Evolutionary conservation across 1,140 invertebrate species (phyloP).

Genomic region (Calliphora vicina): DNA sequence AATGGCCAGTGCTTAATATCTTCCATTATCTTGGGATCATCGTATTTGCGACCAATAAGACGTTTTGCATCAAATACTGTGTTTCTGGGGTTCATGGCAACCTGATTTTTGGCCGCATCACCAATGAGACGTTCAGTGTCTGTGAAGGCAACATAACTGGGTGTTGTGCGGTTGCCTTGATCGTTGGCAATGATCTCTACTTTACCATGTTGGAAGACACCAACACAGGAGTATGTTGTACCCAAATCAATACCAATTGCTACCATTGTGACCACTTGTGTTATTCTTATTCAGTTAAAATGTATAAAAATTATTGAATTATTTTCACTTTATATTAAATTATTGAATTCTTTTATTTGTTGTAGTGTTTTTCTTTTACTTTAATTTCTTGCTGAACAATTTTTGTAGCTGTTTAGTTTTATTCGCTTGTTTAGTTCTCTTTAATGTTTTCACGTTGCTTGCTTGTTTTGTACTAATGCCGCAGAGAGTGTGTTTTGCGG

Average conservation of each 20-base stretch:
- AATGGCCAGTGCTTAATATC: constrained; percentile 83
- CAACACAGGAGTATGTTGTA: constrained; percentile 83
- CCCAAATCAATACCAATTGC: constrained; percentile 83
- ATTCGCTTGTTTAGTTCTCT: constrained; percentile 34
- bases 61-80: constrained; percentile 67
- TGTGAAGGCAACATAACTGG: constrained; percentile 70
- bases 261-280: constrained; percentile 63
- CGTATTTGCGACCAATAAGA: constrained; percentile 72
- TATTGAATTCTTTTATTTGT: constrained; percentile 38
- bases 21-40: constrained; percentile 76
- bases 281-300: background rate
- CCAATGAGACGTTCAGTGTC: constrained; percentile 88
- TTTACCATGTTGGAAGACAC: constrained; percentile 85
- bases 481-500: constrained; percentile 41
- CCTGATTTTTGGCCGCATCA: constrained; percentile 77
- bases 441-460: constrained; percentile 51
- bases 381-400: background rate
- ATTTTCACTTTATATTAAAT: background rate
- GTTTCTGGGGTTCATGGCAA: constrained; percentile 61
- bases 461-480: constrained; percentile 48
- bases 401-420: background rate
- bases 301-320: background rate
- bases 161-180: constrained; percentile 34
- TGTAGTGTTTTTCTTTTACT: constrained; percentile 42
- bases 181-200: constrained; percentile 84